Evolutionary conservation across 2,888 invertebrate genomes (phyloP), one percentile per base, ranked within the genome.

Genomic region (Julus scanicus): DNA sequence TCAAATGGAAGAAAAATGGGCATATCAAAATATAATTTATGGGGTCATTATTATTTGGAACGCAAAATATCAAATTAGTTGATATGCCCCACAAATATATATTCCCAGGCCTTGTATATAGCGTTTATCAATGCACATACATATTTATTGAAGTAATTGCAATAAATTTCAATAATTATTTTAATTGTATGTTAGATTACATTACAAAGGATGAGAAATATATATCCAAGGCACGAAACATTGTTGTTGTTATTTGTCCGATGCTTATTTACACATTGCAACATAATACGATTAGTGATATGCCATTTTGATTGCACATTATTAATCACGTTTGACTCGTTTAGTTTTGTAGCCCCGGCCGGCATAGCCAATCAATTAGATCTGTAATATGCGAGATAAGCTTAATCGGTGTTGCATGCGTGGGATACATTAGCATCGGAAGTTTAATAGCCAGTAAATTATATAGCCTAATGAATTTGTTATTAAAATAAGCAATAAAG

Each of bases 321-420:
- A 71, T 71, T 71, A 71, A 71, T 71, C 71, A 71, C 71, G 71
- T 71, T 71, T 71, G 71, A 29, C 71, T 71, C 29, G 71, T 71
- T 29, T 29, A 71, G 29, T 71, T 29, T 71, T 71, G 20, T 71
- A 71, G 71, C 29, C 29, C 29, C 29, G 29, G 29, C 71, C 71
- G 71, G 71, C 71, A 71, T 71, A 71, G 71, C 71, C 71, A 71
- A 71, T 71, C 71, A 71, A 71, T 71, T 71, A 71, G 71, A 71
- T 29, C 71, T 71, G 29, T 71, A 71, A 71, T 71, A 29, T 71
- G 71, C 6, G 71, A 71, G 71, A 71, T 71, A 71, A 71, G 71
- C 71, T 71, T 71, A 71, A 71, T 71, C 29, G 71, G 71, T 29
- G 71, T 71, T 71, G 71, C 71, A 71, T 71, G 71, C 71, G 71